These are phyloP conservation scores for Poeciliopsis infans DNA, from an alignment of 2,797 vertebrate species.

Conservation along the genomic window DNA sequence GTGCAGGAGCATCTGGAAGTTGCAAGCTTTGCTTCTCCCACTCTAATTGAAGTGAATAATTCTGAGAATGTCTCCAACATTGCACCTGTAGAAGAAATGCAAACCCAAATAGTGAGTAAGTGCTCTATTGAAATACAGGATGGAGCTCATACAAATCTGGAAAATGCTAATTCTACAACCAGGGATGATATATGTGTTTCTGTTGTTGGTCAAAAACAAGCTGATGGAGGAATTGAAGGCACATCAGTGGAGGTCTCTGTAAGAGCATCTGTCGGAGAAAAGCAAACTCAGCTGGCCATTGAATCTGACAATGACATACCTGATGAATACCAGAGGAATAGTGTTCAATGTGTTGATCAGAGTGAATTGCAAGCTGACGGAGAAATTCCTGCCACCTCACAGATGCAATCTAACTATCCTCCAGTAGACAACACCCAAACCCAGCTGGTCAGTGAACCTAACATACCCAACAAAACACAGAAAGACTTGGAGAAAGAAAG, in stretches of 20 bases:
- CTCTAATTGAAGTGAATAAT: not conserved
- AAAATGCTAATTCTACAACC: not conserved
- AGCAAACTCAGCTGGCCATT: constrained; percentile 8
- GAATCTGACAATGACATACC: not conserved
- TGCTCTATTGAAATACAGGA: not conserved
- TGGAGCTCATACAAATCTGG: not conserved
- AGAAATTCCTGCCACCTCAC: not conserved
- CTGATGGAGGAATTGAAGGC: constrained; percentile 7
- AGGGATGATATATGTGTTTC: not conserved
- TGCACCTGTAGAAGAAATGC: not conserved
- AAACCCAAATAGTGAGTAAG: constrained; percentile 14
- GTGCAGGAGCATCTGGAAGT: not conserved
- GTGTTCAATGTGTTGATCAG: not conserved
- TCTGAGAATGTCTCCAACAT: not conserved
- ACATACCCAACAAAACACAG: not conserved
- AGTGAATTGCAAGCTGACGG: not conserved
- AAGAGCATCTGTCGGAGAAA: constrained; percentile 1
- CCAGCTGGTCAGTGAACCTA: not conserved
- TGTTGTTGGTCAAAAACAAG: constrained; percentile 11
- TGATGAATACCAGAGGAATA: not conserved
- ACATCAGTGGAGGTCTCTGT: constrained; percentile 5
- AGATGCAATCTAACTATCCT: not conserved
- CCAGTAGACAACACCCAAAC: not conserved
- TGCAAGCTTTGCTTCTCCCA: not conserved
- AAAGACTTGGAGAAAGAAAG: not conserved